These are phyloP conservation scores for Macrosiphum euphorbiae DNA, from an alignment of 2,888 invertebrate genomes.

Conservation along the genomic window DNA sequence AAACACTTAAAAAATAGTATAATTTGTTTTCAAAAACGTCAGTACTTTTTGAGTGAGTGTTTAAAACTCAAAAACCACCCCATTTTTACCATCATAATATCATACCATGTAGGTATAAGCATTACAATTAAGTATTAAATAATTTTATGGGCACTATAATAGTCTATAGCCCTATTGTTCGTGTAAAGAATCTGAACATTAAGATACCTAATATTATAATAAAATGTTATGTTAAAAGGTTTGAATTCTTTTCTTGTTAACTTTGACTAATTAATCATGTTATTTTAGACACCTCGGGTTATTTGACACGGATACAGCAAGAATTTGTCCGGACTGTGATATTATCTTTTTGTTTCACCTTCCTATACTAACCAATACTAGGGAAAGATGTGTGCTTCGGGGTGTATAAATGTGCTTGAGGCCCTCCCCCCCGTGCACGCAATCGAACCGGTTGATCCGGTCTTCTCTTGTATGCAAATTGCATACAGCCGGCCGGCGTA, in stretches of 20 bases:
- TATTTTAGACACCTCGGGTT: constrained; percentile 32
- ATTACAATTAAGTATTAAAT: background rate
- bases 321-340: constrained; percentile 39
- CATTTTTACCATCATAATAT: background rate
- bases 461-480: constrained; percentile 58
- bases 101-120: background rate
- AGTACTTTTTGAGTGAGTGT: background rate
- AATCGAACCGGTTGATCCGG: constrained; percentile 59
- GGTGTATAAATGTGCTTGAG: constrained; percentile 37
- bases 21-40: background rate
- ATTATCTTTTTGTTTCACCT: constrained; percentile 36
- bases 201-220: background rate
- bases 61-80: background rate
- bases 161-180: background rate
- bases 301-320: constrained; percentile 19
- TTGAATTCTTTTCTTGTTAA: background rate
- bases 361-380: background rate
- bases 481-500: constrained; percentile 4
- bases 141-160: background rate
- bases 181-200: background rate
- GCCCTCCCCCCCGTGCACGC: background rate
- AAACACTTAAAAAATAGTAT: background rate
- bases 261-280: constrained; percentile 40
- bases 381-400: constrained; percentile 35
- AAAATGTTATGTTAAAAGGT: background rate